Evolutionary conservation across 2,797 vertebrate genomes (phyloP), one percentile per base, ranked within the genome.

Genomic region (Microtus agrestis): DNA sequence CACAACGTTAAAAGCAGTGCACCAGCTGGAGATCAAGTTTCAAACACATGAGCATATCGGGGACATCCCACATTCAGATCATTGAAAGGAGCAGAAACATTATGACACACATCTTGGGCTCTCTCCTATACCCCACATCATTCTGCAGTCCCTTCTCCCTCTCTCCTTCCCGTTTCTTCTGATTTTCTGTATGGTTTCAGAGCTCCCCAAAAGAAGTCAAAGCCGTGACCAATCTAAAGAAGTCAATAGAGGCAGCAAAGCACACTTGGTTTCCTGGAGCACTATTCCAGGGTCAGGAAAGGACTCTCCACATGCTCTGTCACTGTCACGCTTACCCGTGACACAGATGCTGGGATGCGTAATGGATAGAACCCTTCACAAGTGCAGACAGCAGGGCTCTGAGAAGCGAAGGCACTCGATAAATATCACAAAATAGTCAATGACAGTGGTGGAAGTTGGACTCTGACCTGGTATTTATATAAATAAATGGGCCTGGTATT

Each of bases 161-260:
- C 74, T 46, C 31, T 43, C 27, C 9, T n/a, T 89, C 91, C 65
- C n/a, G 6, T 37, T 43, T 63, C 74, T 51, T 73, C 48, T 59
- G 23, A 73, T 84, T 79, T 95, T 61, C 65, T 29, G 17, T 27
- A 10, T 7, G 43, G 21, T 54, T 85, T 93, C n/a, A 69, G 89
- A 82, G 71, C n/a, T 61, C 71, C 40, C 56, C 59, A 5, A 29
- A 11, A 73, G 88, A 77, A 89, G 91, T 81, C 88, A 87, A 95
- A 80, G 65, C 69, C 69, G 40, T 15, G 31, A 46, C 34, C 48
- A n/a, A 27, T 7, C 63, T 34, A 73, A 4, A 85, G 81, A 78
- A 46, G 15, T 87, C 29, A 73, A 90, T 6, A 54, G 56, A 23
- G 37, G 46, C n/a, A 51, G 43, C 25, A 63, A 51, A 73, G 14